A percentile compares a stretch with the other conserved stretches of the same genome.
Evolutionary conservation across 2,113 vertebrate species (phyloP).

Genomic region (Xenopus laevis): DNA sequence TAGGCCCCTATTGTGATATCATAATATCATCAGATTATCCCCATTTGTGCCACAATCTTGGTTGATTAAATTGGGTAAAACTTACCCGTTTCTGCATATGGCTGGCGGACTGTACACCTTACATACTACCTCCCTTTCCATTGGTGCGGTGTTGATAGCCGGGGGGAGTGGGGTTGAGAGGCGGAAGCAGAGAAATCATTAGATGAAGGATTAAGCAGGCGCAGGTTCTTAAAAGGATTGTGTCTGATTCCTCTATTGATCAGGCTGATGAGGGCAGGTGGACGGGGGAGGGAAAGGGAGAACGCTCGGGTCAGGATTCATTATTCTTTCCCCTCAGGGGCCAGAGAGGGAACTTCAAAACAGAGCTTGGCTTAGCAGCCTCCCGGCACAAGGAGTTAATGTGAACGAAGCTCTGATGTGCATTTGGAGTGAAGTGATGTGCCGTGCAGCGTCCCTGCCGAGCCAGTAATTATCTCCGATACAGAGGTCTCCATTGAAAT

Average conservation of each 20-base stretch:
- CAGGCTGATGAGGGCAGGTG: slow-evolving; percentile 53
- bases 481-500: too few relatives aligned
- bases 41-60: too few relatives aligned
- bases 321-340: slow-evolving; percentile 48
- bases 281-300: slow-evolving; percentile 4
- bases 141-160: neutral
- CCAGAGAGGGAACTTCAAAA: slow-evolving; percentile 51
- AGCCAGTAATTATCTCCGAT: too few relatives aligned
- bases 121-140: neutral
- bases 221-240: slow-evolving; percentile 65
- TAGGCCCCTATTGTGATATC: too few relatives aligned
- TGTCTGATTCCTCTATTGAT: slow-evolving; percentile 66
- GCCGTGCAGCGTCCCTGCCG: too few relatives aligned
- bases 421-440: neutral
- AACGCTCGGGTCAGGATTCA: slow-evolving; percentile 51
- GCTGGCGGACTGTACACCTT: too few relatives aligned
- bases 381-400: neutral
- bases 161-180: slow-evolving; percentile 8
- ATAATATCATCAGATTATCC: too few relatives aligned
- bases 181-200: slow-evolving; percentile 49
- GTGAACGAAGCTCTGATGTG: neutral
- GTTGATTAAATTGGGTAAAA: too few relatives aligned
- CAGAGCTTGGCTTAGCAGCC: slow-evolving; percentile 51
- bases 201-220: slow-evolving; percentile 54
- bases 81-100: too few relatives aligned